Percentiles rank a stretch among this genome's conserved stretches.
Evolutionary conservation across 1,140 invertebrate genomes (phyloP).

Genomic region (Holotrichia oblita): DNA sequence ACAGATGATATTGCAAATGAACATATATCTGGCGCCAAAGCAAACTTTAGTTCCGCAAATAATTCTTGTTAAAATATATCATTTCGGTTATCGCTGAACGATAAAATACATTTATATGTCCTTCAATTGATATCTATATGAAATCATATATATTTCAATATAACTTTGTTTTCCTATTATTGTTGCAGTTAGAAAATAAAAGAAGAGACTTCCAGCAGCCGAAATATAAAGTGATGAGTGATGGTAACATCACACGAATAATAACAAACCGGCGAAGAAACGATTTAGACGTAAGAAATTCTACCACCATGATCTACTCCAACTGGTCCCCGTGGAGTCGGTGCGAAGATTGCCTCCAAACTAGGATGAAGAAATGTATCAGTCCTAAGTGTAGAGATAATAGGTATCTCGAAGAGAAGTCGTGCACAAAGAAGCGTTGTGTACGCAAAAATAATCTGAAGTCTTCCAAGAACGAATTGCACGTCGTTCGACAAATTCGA

Average conservation of each 20-base stretch:
- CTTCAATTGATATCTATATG: neutral
- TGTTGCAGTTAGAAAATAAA: slow-evolving; percentile 31
- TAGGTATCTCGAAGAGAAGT: slow-evolving; percentile 54
- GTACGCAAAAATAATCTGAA: slow-evolving; percentile 51
- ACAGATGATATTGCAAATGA: neutral
- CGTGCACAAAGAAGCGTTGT: slow-evolving; percentile 54
- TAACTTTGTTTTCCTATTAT: neutral
- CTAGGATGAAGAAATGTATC: slow-evolving; percentile 55
- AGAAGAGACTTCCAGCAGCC: slow-evolving; percentile 17
- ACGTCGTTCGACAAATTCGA: slow-evolving; percentile 46
- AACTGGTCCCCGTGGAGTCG: slow-evolving; percentile 55
- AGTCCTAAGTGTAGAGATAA: slow-evolving; percentile 49
- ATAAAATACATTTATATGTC: neutral
- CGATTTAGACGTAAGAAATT: slow-evolving; percentile 32
- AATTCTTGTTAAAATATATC: neutral
- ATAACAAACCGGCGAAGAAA: slow-evolving; percentile 1
- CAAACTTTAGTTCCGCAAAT: neutral
- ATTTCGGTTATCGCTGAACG: neutral
- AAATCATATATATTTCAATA: too few species aligned
- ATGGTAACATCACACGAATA: slow-evolving; percentile 26
- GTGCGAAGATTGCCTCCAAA: slow-evolving; percentile 54
- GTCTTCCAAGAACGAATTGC: slow-evolving; percentile 44
- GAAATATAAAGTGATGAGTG: slow-evolving; percentile 10
- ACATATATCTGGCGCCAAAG: neutral
- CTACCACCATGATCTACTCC: slow-evolving; percentile 25